phyloP scores from a whole-genome alignment of 1,140 invertebrate species.

The Cyclina sinensis region DNA sequence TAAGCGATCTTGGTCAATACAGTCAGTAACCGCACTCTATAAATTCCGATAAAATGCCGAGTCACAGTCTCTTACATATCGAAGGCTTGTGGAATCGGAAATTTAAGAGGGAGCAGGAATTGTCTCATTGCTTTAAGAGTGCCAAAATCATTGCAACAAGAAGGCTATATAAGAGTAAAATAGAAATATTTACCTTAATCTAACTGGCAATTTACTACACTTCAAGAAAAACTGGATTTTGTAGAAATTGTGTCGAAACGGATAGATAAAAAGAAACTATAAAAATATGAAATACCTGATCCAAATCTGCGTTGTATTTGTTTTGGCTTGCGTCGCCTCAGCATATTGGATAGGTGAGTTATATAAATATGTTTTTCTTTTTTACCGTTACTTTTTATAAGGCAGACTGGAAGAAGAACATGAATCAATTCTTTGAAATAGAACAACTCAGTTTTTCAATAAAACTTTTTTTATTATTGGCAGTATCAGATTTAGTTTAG shows the following conservation, averaged over 20 bases:
- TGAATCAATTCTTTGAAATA: too few species aligned
- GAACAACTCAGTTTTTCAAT: too few species aligned
- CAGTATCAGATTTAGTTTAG: too few species aligned
- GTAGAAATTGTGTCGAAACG: not conserved
- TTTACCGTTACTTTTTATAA: too few species aligned
- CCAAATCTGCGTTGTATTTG: not conserved
- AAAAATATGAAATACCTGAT: not conserved
- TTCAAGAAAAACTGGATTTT: not conserved
- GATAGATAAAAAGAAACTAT: not conserved
- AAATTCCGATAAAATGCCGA: slow-evolving; percentile 17
- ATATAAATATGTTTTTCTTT: too few species aligned
- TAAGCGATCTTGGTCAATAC: slow-evolving; percentile 5
- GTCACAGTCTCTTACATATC: slow-evolving; percentile 23
- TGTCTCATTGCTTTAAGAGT: not conserved
- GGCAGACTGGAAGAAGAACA: too few species aligned
- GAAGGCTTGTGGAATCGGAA: slow-evolving; percentile 31
- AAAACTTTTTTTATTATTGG: too few species aligned
- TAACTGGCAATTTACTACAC: not conserved
- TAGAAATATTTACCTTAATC: not conserved
- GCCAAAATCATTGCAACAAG: slow-evolving; percentile 10
- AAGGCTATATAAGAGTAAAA: not conserved
- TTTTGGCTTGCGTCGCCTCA: slow-evolving; percentile 5
- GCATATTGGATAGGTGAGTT: slow-evolving; percentile 32
- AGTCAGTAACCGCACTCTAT: not conserved
- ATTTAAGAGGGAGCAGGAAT: not conserved